Conservation (phyloP, 1,140 invertebrate species). For the Helicoverpa zea region DNA sequence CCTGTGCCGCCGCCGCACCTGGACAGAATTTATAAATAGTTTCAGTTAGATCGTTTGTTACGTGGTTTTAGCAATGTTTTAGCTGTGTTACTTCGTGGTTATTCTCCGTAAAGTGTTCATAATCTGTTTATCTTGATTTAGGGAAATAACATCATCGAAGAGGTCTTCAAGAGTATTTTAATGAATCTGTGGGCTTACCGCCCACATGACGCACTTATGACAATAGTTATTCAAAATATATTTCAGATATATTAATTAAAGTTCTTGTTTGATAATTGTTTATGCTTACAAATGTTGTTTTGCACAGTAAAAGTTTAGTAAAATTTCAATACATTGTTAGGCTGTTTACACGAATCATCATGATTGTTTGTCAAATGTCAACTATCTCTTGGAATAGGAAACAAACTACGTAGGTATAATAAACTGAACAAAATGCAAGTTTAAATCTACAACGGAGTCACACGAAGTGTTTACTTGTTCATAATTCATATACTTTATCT, state of each 20-base stretch:
- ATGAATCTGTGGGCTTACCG: not conserved
- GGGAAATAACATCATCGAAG: not conserved
- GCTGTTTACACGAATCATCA: slow-evolving; percentile 8
- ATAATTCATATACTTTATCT: slow-evolving; percentile 21
- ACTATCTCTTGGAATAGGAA: not conserved
- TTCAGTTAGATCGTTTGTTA: slow-evolving; percentile 64
- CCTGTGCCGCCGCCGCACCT: slow-evolving; percentile 78
- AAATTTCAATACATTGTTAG: not conserved
- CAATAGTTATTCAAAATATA: too few relatives aligned
- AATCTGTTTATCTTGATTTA: too few relatives aligned
- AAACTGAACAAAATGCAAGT: not conserved
- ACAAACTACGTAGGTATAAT: not conserved
- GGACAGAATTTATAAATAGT: slow-evolving; percentile 81
- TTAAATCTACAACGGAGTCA: not conserved
- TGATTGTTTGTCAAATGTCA: not conserved
- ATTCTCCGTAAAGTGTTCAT: not conserved
- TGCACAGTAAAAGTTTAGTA: slow-evolving; percentile 8
- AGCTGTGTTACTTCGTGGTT: slow-evolving; percentile 8
- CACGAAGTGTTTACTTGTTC: not conserved
- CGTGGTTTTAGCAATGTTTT: slow-evolving; percentile 48
- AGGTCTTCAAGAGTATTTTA: not conserved
- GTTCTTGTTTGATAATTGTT: not conserved
- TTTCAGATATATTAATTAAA: too few relatives aligned
- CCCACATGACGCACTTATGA: too few relatives aligned
- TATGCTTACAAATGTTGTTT: not conserved